Evolutionary conservation across 2,888 invertebrate genomes (phyloP).

Genomic region (Pristionchus exspectatus): DNA sequence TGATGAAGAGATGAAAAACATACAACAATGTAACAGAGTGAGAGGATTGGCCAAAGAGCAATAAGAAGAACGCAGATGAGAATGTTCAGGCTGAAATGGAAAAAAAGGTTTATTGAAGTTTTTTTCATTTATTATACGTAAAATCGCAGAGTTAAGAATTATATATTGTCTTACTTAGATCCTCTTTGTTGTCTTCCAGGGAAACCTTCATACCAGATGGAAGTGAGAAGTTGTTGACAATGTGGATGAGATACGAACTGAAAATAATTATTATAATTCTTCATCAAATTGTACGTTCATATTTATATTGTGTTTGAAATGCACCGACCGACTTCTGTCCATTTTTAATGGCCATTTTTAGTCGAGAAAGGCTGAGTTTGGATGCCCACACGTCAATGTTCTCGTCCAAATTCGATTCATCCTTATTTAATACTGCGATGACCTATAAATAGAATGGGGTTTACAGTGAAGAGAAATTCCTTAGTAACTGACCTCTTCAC

Average conservation of each 20-base stretch:
- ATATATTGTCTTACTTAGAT: conserved; percentile 55
- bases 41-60: conserved; percentile 81
- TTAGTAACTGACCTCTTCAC: conserved; percentile 80
- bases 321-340: conserved; percentile 82
- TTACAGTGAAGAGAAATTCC: not conserved
- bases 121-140: too few relatives aligned
- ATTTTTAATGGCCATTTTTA: conserved; percentile 83
- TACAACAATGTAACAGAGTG: conserved; percentile 74
- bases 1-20: conserved; percentile 36
- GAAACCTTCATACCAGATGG: conserved; percentile 83
- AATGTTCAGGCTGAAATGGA: conserved; percentile 78
- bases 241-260: conserved; percentile 83
- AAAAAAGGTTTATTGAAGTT: too few relatives aligned
- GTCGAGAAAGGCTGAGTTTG: conserved; percentile 80
- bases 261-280: conserved; percentile 48
- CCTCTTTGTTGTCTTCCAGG: conserved; percentile 79
- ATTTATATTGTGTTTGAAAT: not conserved
- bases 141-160: not conserved
- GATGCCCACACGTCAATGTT: conserved; percentile 77
- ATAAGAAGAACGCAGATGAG: conserved; percentile 81
- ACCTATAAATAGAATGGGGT: conserved; percentile 59
- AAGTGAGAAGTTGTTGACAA: conserved; percentile 82
- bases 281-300: not conserved
- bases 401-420: conserved; percentile 77
- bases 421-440: conserved; percentile 82